A percentile compares a stretch with the other conserved stretches of the same genome.
Conservation (phyloP, 1,140 invertebrate species). For the Hypsibius dujardini region DNA sequence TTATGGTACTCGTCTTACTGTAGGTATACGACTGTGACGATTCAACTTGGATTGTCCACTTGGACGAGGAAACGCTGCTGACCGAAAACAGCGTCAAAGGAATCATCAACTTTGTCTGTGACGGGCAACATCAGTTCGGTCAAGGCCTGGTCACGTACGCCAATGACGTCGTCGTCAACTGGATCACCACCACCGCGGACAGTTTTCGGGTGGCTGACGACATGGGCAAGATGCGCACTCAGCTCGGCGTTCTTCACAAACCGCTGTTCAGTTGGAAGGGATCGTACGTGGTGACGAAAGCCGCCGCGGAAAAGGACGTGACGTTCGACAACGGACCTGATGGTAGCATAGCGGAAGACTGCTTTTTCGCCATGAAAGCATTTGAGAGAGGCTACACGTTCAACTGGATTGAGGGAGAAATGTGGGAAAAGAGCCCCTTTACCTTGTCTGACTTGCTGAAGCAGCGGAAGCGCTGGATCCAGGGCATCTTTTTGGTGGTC, state of each 20-base stretch:
- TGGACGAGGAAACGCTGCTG: constrained; percentile 89
- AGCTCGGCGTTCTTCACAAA: constrained; percentile 80
- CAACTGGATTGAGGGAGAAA: constrained; percentile 84
- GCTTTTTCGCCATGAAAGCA: constrained; percentile 85
- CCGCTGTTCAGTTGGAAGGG: constrained; percentile 88
- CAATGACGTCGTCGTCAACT: constrained; percentile 76
- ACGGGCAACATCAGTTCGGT: constrained; percentile 86
- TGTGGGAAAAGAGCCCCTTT: constrained; percentile 95
- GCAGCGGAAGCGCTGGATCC: constrained; percentile 86
- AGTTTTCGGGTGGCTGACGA: constrained; percentile 79
- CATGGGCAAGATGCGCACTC: constrained; percentile 82
- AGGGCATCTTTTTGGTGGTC: constrained; percentile 82
- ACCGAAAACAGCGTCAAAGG: constrained; percentile 71
- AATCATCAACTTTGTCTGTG: constrained; percentile 82
- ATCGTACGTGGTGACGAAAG: constrained; percentile 44
- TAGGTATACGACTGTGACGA: constrained; percentile 59
- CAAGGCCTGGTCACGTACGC: constrained; percentile 96
- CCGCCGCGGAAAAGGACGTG: constrained; percentile 65
- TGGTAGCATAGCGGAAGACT: constrained; percentile 91
- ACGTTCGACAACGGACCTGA: constrained; percentile 87
- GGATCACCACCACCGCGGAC: constrained; percentile 87
- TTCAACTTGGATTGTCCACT: constrained; percentile 87
- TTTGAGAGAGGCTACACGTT: constrained; percentile 64
- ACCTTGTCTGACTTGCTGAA: constrained; percentile 82
- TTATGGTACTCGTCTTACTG: no score